phyloP scores from a whole-genome alignment of 1,140 invertebrate species.

The Heliothis virescens region DNA sequence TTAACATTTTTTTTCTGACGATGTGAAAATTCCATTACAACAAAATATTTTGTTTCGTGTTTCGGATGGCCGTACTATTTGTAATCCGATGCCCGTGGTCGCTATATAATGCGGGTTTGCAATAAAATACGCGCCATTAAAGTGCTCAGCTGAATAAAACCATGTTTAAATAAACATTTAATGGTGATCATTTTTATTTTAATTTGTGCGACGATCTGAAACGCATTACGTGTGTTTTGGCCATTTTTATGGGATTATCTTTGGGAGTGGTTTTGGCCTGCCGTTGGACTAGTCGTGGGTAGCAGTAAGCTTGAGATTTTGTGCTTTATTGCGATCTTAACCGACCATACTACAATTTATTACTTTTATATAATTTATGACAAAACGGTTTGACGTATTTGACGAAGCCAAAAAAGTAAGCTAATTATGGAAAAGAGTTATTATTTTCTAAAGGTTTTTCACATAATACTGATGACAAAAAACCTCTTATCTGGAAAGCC shows the following conservation, averaged over 20 bases:
- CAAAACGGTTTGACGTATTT: no score
- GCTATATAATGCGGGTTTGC: conserved; percentile 26
- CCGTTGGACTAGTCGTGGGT: no score
- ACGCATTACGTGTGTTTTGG: conserved; percentile 14
- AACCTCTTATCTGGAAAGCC: no score
- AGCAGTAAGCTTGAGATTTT: no score
- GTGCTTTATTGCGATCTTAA: no score
- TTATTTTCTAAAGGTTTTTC: no score
- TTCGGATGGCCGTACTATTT: conserved; percentile 8
- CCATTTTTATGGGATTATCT: background rate
- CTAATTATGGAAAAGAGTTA: no score
- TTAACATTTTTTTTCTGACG: no score
- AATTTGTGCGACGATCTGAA: conserved; percentile 29
- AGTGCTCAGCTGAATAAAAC: conserved; percentile 35
- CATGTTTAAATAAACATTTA: conserved; percentile 21
- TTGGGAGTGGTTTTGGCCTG: background rate
- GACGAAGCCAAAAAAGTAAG: no score
- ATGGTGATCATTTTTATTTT: conserved; percentile 33
- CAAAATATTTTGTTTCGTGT: background rate
- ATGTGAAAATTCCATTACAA: conserved; percentile 3
- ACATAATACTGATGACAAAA: no score
- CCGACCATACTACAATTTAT: no score
- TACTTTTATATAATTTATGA: no score
- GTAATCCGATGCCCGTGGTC: background rate
- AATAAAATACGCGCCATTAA: conserved; percentile 27